Conservation (phyloP, 2,113 vertebrate genomes). For the Myotis yumanensis region DNA sequence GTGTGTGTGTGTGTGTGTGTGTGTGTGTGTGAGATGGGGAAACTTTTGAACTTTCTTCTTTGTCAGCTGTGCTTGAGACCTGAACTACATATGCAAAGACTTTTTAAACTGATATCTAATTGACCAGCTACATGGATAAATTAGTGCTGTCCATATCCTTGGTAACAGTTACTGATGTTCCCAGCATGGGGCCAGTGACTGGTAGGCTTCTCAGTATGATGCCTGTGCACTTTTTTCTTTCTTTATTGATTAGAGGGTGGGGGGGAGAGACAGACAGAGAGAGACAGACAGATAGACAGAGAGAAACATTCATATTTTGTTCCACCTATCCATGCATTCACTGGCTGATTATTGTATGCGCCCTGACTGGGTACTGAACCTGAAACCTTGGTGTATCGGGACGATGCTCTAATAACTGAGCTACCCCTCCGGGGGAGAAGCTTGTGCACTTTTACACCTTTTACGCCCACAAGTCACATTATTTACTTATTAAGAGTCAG, state of each 20-base stretch:
- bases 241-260: neutral
- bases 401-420: neutral
- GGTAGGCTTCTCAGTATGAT: neutral
- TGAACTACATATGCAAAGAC: neutral
- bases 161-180: neutral
- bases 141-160: neutral
- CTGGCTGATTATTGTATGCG: neutral
- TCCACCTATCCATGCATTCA: neutral
- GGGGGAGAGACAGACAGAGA: too few species aligned
- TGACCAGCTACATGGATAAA: neutral
- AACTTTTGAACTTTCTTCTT: slow-evolving; percentile 30
- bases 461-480: neutral
- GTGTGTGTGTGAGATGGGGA: too few species aligned
- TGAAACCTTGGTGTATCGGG: neutral
- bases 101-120: neutral
- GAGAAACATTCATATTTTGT: neutral
- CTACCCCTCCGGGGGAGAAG: neutral
- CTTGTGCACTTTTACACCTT: neutral
- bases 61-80: neutral
- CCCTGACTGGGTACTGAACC: neutral
- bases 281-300: neutral
- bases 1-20: too few species aligned
- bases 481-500: neutral
- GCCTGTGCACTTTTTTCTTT: neutral
- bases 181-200: neutral